These are phyloP conservation scores for Hirudo medicinalis DNA, from an alignment of 1,140 invertebrate species.

Conservation along the genomic window DNA sequence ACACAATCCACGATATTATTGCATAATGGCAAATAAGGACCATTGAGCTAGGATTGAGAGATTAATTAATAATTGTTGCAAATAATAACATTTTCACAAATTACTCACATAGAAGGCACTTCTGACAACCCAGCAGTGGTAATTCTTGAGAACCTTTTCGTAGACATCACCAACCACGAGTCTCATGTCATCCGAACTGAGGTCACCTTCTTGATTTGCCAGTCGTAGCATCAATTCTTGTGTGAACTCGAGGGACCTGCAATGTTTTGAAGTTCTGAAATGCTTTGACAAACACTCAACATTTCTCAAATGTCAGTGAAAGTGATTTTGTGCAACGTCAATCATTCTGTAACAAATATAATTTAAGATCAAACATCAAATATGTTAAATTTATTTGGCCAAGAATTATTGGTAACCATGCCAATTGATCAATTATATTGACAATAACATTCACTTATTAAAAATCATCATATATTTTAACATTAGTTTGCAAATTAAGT, in stretches of 20 bases:
- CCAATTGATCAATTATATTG: no score
- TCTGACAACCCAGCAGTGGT: constrained; percentile 39
- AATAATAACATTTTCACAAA: not conserved
- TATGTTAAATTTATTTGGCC: no score
- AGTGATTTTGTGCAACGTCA: no score
- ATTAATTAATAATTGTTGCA: not conserved
- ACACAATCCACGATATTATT: no score
- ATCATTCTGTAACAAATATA: no score
- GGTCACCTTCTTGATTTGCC: not conserved
- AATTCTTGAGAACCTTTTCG: constrained; percentile 33
- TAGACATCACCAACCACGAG: constrained; percentile 33
- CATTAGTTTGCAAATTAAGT: not conserved
- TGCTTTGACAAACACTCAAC: not conserved
- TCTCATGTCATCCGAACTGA: constrained; percentile 29
- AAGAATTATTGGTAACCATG: no score
- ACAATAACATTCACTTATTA: no score
- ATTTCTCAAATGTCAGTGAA: no score
- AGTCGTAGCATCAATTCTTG: constrained; percentile 28
- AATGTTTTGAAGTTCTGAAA: not conserved
- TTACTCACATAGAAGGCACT: constrained; percentile 37
- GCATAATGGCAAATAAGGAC: no score
- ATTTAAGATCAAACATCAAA: no score
- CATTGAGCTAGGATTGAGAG: no score
- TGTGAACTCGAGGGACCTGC: constrained; percentile 37
- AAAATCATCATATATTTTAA: no score